Conservation (phyloP, 2,888 invertebrate species). For the Neuroscelio doddi region DNA sequence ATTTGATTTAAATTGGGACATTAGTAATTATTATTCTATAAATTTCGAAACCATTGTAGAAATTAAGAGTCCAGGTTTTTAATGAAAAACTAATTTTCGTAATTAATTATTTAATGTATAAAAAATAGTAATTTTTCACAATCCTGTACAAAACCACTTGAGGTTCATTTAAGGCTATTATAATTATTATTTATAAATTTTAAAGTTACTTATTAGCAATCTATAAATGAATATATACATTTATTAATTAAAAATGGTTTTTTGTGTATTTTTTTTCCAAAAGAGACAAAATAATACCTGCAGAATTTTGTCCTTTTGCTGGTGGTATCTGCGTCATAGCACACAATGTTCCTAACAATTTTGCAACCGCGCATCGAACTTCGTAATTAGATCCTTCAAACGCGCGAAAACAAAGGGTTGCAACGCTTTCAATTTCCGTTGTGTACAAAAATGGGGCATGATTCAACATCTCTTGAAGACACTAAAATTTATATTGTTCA, state of each 20-base stretch:
- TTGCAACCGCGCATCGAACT: slow-evolving; percentile 92
- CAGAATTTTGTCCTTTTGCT: slow-evolving; percentile 73
- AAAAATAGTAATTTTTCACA: no score
- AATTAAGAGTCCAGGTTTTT: no score
- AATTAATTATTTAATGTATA: no score
- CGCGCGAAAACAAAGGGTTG: slow-evolving; percentile 92
- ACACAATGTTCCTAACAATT: slow-evolving; percentile 89
- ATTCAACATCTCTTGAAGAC: slow-evolving; percentile 90
- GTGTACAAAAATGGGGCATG: slow-evolving; percentile 89
- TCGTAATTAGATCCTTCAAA: slow-evolving; percentile 95
- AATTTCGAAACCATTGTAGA: no score
- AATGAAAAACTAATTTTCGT: no score
- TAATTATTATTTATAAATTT: no score
- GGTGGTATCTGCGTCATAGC: slow-evolving; percentile 86
- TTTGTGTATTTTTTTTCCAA: not conserved
- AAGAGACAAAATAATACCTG: slow-evolving; percentile 60
- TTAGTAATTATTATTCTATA: no score
- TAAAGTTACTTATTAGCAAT: no score
- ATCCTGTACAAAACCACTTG: no score
- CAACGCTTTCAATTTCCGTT: slow-evolving; percentile 92
- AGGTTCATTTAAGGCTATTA: no score
- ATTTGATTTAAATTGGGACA: no score
- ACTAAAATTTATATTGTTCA: slow-evolving; percentile 75
- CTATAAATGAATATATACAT: no score
- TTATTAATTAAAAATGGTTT: not conserved